Evolutionary conservation across 2,888 invertebrate species (phyloP).

Genomic region (Timandra comae): DNA sequence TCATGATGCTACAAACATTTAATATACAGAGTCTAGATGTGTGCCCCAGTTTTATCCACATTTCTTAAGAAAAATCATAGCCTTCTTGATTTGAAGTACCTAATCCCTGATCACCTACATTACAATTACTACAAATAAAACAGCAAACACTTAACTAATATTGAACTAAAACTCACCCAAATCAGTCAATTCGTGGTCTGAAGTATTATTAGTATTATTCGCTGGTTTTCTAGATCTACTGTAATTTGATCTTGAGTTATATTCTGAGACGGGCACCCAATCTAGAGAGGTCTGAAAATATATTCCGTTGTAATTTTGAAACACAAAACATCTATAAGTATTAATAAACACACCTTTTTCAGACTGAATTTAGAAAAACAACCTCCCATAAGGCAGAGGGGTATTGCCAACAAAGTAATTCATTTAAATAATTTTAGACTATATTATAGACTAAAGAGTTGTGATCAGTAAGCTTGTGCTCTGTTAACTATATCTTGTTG

Average conservation of each 20-base stretch:
- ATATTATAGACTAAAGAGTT: slow-evolving; percentile 7
- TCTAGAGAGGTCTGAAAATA: slow-evolving; percentile 68
- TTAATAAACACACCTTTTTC: slow-evolving; percentile 52
- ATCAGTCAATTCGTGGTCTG: slow-evolving; percentile 68
- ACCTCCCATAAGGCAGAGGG: slow-evolving; percentile 56
- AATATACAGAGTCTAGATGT: too few species aligned
- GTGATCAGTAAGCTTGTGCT: slow-evolving; percentile 6
- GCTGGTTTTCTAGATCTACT: slow-evolving; percentile 67
- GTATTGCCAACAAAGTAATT: background rate
- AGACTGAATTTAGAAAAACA: slow-evolving; percentile 67
- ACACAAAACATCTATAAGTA: slow-evolving; percentile 7
- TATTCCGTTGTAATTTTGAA: background rate
- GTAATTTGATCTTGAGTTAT: slow-evolving; percentile 65
- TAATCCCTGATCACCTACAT: too few species aligned
- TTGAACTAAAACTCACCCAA: slow-evolving; percentile 51
- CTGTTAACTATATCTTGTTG: slow-evolving; percentile 35
- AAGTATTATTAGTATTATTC: slow-evolving; percentile 63
- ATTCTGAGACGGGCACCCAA: slow-evolving; percentile 74
- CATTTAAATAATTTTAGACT: background rate
- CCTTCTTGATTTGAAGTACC: too few species aligned
- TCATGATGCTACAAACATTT: too few species aligned
- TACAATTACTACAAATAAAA: too few species aligned
- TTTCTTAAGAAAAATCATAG: too few species aligned
- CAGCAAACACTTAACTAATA: too few species aligned
- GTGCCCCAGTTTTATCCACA: too few species aligned